Evolutionary conservation across 2,888 invertebrate genomes (phyloP), one percentile per base, ranked within the genome.

Genomic region (Bhutanitis thaidina): DNA sequence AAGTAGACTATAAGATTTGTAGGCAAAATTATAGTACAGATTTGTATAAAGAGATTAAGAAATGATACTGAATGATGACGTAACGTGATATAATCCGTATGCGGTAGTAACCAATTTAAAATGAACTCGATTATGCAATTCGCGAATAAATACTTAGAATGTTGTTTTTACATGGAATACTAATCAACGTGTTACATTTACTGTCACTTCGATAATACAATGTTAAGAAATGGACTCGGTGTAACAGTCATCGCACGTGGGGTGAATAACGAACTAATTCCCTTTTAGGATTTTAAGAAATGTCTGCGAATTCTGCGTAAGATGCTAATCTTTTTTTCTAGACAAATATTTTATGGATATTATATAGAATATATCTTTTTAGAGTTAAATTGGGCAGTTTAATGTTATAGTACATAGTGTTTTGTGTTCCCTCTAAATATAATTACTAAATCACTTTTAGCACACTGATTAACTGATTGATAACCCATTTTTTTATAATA

Each of bases 231-330:
- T 60, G 58, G 56, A 67, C 53, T 58, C 58, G 46, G 66, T 64
- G 59, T 70, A 72, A 76, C 68, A 64, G 57, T 67, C 60, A 69
- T 65, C 61, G 67, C 58, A 69, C 69, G 54, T 60, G 55, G 35
- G 52, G 53, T 68, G 76, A 78, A 77, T 77, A 73, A 69, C 63
- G 62, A 80, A 71, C 44, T 58, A 69, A 61, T 53, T 57, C 58
- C 53, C 55, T 64, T 52, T 59, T 46, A 10, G 4, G 13, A 34
- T 10, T 12, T 12, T 10, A 34, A 34, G 13, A 34, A 12, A 34
- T n/a, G 10, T 7, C 4, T 13, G 7, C 13, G 34, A 12, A 34
- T 12, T 34, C 12, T 30, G n/a, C n/a, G n/a, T n/a, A n/a, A n/a
- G n/a, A n/a, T n/a, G n/a, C n/a, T n/a, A n/a, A n/a, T n/a, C n/a